These are phyloP conservation scores for Drosophila micromelanica DNA, from an alignment of 1,140 invertebrate genomes.

Conservation along the genomic window DNA sequence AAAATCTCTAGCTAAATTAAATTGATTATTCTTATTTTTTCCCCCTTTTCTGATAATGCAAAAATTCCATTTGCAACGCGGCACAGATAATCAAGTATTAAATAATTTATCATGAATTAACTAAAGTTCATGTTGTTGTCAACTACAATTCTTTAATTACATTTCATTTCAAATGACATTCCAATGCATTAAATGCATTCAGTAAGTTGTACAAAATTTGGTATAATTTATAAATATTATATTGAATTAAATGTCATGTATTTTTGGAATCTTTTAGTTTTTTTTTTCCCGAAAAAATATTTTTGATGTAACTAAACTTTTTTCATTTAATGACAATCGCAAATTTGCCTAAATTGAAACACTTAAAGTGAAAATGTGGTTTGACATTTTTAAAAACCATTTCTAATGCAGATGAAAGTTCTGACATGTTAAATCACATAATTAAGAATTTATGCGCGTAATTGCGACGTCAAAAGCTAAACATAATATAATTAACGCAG, in stretches of 20 bases:
- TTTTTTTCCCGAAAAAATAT: too few relatives aligned
- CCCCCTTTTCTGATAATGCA: background rate
- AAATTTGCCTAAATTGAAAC: conserved; percentile 2
- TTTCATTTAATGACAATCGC: background rate
- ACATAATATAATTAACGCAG: conserved; percentile 19
- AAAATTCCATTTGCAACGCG: background rate
- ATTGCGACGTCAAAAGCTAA: conserved; percentile 17
- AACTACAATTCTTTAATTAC: background rate
- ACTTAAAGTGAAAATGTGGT: background rate
- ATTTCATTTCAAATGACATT: conserved; percentile 10
- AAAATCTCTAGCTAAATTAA: background rate
- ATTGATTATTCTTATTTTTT: background rate
- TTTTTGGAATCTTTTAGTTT: too few relatives aligned
- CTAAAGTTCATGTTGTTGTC: background rate
- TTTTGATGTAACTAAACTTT: too few relatives aligned
- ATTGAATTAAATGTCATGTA: too few relatives aligned
- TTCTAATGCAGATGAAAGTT: background rate
- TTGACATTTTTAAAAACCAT: background rate
- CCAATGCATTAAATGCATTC: background rate
- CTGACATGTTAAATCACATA: background rate
- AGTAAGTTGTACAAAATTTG: background rate
- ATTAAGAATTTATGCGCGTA: conserved; percentile 6
- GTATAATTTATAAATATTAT: too few relatives aligned
- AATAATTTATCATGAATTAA: conserved; percentile 13
- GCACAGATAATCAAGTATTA: background rate